Evolutionary conservation across 1,140 invertebrate species (phyloP).

Genomic region (Spodoptera litura): DNA sequence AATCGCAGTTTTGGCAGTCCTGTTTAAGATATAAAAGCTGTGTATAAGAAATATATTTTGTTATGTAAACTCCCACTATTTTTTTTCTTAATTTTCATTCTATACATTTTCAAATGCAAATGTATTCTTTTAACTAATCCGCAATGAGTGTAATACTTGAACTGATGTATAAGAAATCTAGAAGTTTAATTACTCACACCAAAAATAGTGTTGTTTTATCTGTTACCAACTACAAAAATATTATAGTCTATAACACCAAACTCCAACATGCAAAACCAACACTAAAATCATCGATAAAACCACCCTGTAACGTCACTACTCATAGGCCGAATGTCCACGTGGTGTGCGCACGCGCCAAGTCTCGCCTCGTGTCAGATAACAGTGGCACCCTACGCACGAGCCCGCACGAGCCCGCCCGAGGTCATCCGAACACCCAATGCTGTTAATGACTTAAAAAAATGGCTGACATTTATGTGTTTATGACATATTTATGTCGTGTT

Average conservation of each 20-base stretch:
- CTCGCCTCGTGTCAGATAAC: slow-evolving; percentile 58
- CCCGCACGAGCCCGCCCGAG: slow-evolving; percentile 28
- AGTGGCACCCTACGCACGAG: slow-evolving; percentile 38
- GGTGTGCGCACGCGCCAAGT: slow-evolving; percentile 62
- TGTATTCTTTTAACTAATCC: too few species aligned
- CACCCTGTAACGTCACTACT: slow-evolving; percentile 27
- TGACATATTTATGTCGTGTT: too few species aligned
- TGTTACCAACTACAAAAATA: too few species aligned
- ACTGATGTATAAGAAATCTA: too few species aligned
- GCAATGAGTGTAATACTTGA: too few species aligned
- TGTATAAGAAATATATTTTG: too few species aligned
- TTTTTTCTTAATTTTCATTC: too few species aligned
- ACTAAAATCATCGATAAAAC: slow-evolving; percentile 22
- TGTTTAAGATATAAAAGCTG: background rate
- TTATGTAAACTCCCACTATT: too few species aligned
- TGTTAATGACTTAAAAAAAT: slow-evolving; percentile 24
- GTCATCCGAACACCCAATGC: slow-evolving; percentile 24
- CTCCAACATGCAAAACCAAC: background rate
- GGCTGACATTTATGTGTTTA: background rate
- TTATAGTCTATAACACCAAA: background rate
- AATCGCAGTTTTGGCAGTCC: background rate
- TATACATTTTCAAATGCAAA: too few species aligned
- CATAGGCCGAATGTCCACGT: slow-evolving; percentile 54
- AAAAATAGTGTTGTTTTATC: too few species aligned
- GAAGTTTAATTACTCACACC: too few species aligned